Conservation (phyloP, 1,140 invertebrate species). For the Delia radicum region DNA sequence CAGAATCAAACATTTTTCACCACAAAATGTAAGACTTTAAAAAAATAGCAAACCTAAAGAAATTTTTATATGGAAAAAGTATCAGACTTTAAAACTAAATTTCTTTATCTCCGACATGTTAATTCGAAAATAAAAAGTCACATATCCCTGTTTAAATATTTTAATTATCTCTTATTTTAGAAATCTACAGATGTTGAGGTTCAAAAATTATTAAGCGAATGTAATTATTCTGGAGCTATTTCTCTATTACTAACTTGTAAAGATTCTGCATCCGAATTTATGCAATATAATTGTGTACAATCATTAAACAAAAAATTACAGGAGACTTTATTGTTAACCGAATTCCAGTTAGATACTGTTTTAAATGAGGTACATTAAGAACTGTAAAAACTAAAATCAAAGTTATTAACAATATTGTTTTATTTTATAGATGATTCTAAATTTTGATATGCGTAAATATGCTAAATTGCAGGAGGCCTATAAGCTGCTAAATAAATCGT, state of each 20-base stretch:
- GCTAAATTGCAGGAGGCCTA: conserved; percentile 84
- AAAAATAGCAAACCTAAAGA: no score
- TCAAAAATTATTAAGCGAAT: conserved; percentile 76
- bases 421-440: conserved; percentile 63
- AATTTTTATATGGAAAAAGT: no score
- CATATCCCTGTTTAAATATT: no score
- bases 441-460: conserved; percentile 74
- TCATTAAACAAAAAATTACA: conserved; percentile 84
- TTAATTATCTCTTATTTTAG: conserved; percentile 24
- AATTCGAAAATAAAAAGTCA: no score
- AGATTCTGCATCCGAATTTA: conserved; percentile 76
- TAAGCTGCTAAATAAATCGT: conserved; percentile 78
- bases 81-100: no score
- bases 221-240: conserved; percentile 88
- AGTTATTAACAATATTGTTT: conserved; percentile 1
- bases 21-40: no score
- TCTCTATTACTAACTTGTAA: conserved; percentile 84
- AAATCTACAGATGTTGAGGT: conserved; percentile 83
- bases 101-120: no score
- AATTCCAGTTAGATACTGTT: conserved; percentile 87
- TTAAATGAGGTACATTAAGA: conserved; percentile 67
- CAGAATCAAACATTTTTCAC: no score
- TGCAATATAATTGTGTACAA: conserved; percentile 83
- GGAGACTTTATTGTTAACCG: conserved; percentile 87
- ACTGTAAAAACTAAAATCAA: conserved; percentile 33